Percentiles rank a stretch among this genome's conserved stretches.
These are phyloP conservation scores for Telmatochromis sp. DNA, from an alignment of 2,113 vertebrate genomes.

Conservation along the genomic window DNA sequence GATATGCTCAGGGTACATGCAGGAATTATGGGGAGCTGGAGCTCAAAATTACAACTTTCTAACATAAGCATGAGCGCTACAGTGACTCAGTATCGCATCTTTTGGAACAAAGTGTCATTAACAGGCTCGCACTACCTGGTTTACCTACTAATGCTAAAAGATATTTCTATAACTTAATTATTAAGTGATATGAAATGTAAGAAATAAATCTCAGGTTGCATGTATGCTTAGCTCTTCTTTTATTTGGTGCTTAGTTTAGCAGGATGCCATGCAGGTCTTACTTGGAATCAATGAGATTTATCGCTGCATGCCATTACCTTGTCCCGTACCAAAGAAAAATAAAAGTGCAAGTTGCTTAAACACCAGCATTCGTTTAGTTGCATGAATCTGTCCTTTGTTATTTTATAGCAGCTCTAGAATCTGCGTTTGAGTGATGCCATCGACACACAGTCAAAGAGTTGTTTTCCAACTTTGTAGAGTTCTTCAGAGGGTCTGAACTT, in stretches of 20 bases:
- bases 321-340: background rate
- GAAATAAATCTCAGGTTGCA: background rate
- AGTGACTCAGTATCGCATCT: background rate
- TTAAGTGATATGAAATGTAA: background rate
- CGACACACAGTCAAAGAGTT: background rate
- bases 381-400: background rate
- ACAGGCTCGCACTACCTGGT: background rate
- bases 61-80: accelerated
- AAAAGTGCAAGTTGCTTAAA: background rate
- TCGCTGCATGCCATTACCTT: accelerated
- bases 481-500: background rate
- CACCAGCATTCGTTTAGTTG: background rate
- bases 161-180: background rate
- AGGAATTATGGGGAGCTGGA: accelerated
- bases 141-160: background rate
- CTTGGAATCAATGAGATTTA: background rate
- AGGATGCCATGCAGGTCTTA: background rate
- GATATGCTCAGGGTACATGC: background rate
- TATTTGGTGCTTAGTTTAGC: background rate
- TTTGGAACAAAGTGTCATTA: background rate
- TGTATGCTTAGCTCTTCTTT: background rate
- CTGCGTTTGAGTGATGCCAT: background rate
- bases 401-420: background rate
- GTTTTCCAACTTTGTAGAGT: background rate
- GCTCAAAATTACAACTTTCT: background rate